Percentiles rank a stretch among this genome's conserved stretches.
These are phyloP conservation scores for Pantala flavescens DNA, from an alignment of 1,140 invertebrate genomes.

Conservation along the genomic window DNA sequence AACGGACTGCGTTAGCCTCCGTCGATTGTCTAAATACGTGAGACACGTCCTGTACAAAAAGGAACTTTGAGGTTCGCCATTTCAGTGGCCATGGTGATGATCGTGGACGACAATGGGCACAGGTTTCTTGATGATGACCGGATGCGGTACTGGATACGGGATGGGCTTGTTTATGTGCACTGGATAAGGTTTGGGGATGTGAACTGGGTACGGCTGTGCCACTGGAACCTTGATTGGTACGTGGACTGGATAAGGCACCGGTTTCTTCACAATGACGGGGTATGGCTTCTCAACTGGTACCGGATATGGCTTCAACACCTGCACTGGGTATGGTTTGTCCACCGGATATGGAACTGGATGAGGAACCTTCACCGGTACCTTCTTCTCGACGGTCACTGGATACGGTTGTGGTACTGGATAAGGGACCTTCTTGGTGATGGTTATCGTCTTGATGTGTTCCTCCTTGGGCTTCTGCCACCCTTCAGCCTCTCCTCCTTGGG, in stretches of 20 bases:
- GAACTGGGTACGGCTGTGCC: slow-evolving; percentile 23
- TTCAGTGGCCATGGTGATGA: background rate
- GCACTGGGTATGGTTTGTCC: slow-evolving; percentile 22
- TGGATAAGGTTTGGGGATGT: slow-evolving; percentile 23
- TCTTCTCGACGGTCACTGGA: slow-evolving; percentile 35
- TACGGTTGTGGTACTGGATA: slow-evolving; percentile 35
- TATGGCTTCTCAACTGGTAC: slow-evolving; percentile 23
- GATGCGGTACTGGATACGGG: slow-evolving; percentile 23
- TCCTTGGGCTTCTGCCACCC: slow-evolving; percentile 26
- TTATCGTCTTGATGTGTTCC: slow-evolving; percentile 36
- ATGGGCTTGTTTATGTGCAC: slow-evolving; percentile 21
- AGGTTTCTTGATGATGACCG: slow-evolving; percentile 19
- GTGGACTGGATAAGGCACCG: slow-evolving; percentile 24
- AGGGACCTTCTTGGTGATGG: slow-evolving; percentile 38
- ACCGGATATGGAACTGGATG: slow-evolving; percentile 24
- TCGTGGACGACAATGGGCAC: slow-evolving; percentile 21
- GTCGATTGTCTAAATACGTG: too few species aligned
- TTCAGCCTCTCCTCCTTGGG: slow-evolving; percentile 13
- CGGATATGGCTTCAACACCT: slow-evolving; percentile 15
- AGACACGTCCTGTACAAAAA: too few species aligned
- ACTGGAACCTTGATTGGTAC: slow-evolving; percentile 25
- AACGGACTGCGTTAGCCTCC: too few species aligned
- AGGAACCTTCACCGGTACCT: slow-evolving; percentile 27
- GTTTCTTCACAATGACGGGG: background rate
- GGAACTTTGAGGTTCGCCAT: too few species aligned